Conservation (phyloP, 2,113 vertebrate species). For the Maccullochella peelii region DNA sequence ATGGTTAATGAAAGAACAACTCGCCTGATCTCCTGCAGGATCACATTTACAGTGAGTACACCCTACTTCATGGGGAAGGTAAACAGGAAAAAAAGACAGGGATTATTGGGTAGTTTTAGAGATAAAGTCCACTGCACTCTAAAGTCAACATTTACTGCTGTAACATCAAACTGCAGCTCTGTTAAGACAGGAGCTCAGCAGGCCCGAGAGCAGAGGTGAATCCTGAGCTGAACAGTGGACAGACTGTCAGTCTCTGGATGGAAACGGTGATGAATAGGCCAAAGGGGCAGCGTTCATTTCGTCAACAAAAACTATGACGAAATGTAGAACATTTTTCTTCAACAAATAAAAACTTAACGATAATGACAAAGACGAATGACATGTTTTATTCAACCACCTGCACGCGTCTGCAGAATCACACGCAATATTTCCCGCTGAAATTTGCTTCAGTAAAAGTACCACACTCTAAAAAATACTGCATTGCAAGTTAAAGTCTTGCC, state of each 20-base stretch:
- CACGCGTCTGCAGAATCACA: no score
- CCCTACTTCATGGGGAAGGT: not conserved
- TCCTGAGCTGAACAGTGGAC: not conserved
- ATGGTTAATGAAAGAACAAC: not conserved
- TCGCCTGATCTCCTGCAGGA: not conserved
- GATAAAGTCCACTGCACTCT: not conserved
- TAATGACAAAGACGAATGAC: no score
- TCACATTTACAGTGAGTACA: conserved; percentile 1
- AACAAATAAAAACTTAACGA: no score
- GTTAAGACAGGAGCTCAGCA: not conserved
- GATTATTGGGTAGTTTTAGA: conserved; percentile 11
- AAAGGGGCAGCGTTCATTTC: not conserved
- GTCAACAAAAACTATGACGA: no score
- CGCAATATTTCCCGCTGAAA: no score
- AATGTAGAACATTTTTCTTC: no score
- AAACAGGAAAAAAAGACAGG: not conserved
- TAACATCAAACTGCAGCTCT: not conserved
- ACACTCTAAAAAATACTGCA: no score
- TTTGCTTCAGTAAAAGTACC: no score
- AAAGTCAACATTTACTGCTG: conserved; percentile 9
- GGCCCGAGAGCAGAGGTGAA: not conserved
- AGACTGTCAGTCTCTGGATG: not conserved
- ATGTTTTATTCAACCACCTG: no score
- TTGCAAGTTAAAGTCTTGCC: no score
- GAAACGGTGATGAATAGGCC: not conserved